Conservation (phyloP, 2,888 invertebrate species). For the Tenthredo livida region DNA sequence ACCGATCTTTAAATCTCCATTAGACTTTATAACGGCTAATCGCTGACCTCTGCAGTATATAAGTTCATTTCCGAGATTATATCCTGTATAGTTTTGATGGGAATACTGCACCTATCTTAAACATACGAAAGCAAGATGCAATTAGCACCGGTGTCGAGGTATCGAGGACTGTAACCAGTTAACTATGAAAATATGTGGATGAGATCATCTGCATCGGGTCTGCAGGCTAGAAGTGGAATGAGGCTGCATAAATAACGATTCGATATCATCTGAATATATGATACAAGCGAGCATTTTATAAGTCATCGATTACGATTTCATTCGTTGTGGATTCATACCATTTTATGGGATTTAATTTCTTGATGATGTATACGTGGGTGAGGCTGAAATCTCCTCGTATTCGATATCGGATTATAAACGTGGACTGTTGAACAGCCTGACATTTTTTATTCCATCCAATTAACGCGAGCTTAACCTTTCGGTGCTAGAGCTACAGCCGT, state of each 20-base stretch:
- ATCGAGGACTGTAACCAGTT: neutral
- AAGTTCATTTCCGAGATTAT: conserved; percentile 1
- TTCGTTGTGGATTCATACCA: neutral
- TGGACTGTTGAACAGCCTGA: neutral
- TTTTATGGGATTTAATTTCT: conserved; percentile 8
- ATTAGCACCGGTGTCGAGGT: conserved; percentile 26
- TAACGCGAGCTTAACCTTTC: conserved; percentile 46
- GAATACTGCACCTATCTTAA: neutral
- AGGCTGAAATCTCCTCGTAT: conserved; percentile 2
- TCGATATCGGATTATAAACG: conserved; percentile 22
- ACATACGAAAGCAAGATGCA: conserved; percentile 24
- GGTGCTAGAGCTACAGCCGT: conserved; percentile 15
- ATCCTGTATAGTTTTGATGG: neutral
- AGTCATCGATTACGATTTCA: conserved; percentile 23
- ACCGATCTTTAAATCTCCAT: neutral
- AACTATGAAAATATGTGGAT: conserved; percentile 29
- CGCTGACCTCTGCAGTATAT: conserved; percentile 1
- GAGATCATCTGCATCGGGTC: conserved; percentile 15
- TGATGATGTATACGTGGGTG: neutral
- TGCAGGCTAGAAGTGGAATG: conserved; percentile 10
- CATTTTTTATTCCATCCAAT: conserved; percentile 25
- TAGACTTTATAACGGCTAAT: conserved; percentile 25
- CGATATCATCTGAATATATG: conserved; percentile 40
- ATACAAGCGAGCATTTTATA: neutral
- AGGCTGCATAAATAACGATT: conserved; percentile 36